Evolutionary conservation across 2,888 invertebrate genomes (phyloP), one percentile per base, ranked within the genome.

Genomic region (Caenorhabditis sp.): DNA sequence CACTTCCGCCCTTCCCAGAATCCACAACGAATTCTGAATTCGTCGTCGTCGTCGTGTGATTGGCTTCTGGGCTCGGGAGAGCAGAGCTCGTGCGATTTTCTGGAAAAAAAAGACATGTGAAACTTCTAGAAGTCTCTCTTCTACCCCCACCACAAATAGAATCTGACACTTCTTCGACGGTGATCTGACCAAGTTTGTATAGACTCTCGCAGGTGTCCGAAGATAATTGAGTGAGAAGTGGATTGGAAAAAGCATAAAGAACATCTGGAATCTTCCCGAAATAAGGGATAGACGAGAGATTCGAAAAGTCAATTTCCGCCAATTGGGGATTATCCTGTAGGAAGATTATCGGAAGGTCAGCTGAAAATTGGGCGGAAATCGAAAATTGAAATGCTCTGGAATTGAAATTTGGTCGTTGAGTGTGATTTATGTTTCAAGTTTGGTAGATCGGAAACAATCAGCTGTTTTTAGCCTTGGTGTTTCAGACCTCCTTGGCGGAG

Each of bases 291-390:
- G 76, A 76, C 16, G 64, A 66, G 7, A 81, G 70, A 54, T 70
- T 82, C 14, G 51, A 64, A 31, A 76, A n/a, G 8, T 73, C 68
- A 14, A 82, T 22, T 8, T 61, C 47, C 6, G 38, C 61, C 7
- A 82, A 49, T 56, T 41, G 24, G 12, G 38, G 24, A 31, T 83
- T 83, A 35, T 83, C 64, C 51, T 79, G 79, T 2, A 80, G 22
- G n/a, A 79, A 58, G 12, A 83, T 79, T 12, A 79, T 63, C 12
- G 83, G 83, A 3, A 83, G 54, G 22, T 68, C 63, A 19, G 82
- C 82, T 82, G 82, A 24, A 82, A 81, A 35, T n/a, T 58, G 12
- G 8, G 12, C 2, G 16, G 14, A 38, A 64, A 44, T 3, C 22
- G 35, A 1, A 54, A 51, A 38, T 14, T 5, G 16, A 44, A 44